These are phyloP conservation scores for Drosophila kanapiae DNA, from an alignment of 1,140 invertebrate species.

Conservation along the genomic window DNA sequence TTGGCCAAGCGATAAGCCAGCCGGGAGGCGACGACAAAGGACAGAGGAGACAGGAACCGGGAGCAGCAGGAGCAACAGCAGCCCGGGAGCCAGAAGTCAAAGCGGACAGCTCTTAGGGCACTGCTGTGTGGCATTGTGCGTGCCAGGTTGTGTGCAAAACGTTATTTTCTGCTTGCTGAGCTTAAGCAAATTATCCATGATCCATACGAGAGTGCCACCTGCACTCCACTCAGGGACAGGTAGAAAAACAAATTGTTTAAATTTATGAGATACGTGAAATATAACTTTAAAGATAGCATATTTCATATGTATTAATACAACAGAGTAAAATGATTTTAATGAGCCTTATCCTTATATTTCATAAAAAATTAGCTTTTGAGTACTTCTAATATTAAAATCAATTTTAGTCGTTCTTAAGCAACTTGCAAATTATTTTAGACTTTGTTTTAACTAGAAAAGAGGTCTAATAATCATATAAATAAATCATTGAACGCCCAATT, in stretches of 20 bases:
- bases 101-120: constrained; percentile 18
- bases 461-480: neutral
- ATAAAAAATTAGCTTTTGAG: too few species aligned
- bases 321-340: too few species aligned
- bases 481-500: neutral
- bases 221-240: constrained; percentile 3
- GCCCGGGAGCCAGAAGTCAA: constrained; percentile 13
- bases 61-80: neutral
- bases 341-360: too few species aligned
- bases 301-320: neutral
- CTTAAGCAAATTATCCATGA: constrained; percentile 80
- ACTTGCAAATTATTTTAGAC: neutral
- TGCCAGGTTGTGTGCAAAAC: constrained; percentile 75
- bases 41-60: constrained; percentile 13
- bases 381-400: too few species aligned
- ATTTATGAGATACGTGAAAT: neutral
- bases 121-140: constrained; percentile 56
- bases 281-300: neutral
- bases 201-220: constrained; percentile 35
- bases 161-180: constrained; percentile 79
- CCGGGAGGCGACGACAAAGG: constrained; percentile 20
- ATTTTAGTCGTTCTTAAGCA: too few species aligned
- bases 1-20: constrained; percentile 62
- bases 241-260: neutral
- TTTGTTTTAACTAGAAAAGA: neutral